Conservation (phyloP, 2,113 vertebrate genomes). For the Oplegnathus fasciatus region DNA sequence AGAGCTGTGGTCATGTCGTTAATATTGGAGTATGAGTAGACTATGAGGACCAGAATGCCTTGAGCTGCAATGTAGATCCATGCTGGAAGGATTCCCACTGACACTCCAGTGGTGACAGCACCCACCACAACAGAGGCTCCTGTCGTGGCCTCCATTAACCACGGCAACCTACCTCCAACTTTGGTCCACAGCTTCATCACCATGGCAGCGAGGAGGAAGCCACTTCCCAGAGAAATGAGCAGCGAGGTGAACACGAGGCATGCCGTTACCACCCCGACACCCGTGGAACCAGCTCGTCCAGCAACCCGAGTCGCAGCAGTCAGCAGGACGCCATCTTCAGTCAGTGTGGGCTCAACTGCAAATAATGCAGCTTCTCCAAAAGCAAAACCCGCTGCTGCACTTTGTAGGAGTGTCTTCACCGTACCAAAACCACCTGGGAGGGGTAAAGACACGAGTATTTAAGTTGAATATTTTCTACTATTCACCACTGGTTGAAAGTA, state of each 20-base stretch:
- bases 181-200: slow-evolving; percentile 50
- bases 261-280: slow-evolving; percentile 54
- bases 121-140: slow-evolving; percentile 60
- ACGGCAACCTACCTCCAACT: slow-evolving; percentile 14
- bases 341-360: slow-evolving; percentile 50
- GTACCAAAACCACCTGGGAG: slow-evolving; percentile 27
- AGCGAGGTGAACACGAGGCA: slow-evolving; percentile 70
- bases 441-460: neutral
- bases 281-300: slow-evolving; percentile 60
- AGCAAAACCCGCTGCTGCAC: slow-evolving; percentile 63
- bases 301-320: slow-evolving; percentile 30
- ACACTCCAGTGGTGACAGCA: slow-evolving; percentile 54
- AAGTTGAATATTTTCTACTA: neutral
- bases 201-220: slow-evolving; percentile 67
- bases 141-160: slow-evolving; percentile 31
- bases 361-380: slow-evolving; percentile 65
- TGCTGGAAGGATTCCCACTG: slow-evolving; percentile 51
- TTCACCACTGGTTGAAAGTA: neutral
- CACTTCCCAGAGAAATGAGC: slow-evolving; percentile 70
- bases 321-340: slow-evolving; percentile 54
- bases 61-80: slow-evolving; percentile 59
- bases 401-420: slow-evolving; percentile 31
- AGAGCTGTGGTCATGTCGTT: slow-evolving; percentile 73
- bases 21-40: slow-evolving; percentile 66
- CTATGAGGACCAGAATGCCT: slow-evolving; percentile 51